Base-by-base conservation (phyloP, 1,140 invertebrate species). In the Aphidius ervi region DNA sequence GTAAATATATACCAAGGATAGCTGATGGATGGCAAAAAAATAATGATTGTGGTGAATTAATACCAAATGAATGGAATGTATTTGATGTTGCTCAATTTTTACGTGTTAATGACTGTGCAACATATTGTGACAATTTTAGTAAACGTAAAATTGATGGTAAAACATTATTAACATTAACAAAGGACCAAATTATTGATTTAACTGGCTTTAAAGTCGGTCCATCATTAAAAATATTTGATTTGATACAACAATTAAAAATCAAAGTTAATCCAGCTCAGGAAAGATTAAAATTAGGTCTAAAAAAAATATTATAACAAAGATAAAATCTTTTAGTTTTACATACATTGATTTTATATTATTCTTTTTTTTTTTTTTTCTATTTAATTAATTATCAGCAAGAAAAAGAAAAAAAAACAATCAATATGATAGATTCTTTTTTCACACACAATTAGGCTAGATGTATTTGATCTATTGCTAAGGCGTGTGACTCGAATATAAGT, bases 121-220 rank as follows among this genome's bases (percentile, higher is more conserved):
- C 91, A 0, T 94, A 95, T 74, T 92, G 91, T 74, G 88, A 92
- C 70, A 88, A 88, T 62, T 96, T 97, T 74, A 87, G 82, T 65
- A 87, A 90, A 76, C 82, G 86, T 83, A 85, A 85, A 74, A 88
- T 97, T 63, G 89, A 91, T 71, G 94, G 94, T 1, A 86, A 88
- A 58, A 84, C 84, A 69, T 81, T 97, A 67, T 76, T 96, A 46
- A 84, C 85, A 56, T 77, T 97, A 50, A 90, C 87, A 43, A 94
- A 95, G 80, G 93, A 95, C 72, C 88, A 95, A 78, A 92, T 96
- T 57, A 88, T 95, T 65, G 89, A 90, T 70, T 82, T 95, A 41
- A 88, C 94, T 9, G 89, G 92, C 64, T 94, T 93, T 83, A 97
- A 96, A 84, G 92, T 97, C 58, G 95, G 95, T 5, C 94, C 94